Base-by-base conservation (phyloP, 1,140 invertebrate species). In the Brachionus angularis region DNA sequence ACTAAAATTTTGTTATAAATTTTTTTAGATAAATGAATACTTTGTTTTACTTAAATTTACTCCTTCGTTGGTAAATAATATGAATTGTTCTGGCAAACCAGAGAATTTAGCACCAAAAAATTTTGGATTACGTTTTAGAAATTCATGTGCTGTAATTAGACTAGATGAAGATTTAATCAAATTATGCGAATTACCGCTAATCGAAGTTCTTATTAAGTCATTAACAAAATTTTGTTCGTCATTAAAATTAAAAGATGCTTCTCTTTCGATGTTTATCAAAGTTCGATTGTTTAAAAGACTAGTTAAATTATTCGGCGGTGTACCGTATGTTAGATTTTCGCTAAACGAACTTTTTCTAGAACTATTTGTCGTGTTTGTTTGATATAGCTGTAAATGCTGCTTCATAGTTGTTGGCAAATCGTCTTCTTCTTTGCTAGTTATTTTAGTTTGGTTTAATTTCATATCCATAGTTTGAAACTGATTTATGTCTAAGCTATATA, bases 131-230 rank as follows among this genome's bases (percentile, higher is more conserved):
- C 39, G 36, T 58, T 58, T 58, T 23, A 58, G 14, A 39, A 58
- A 58, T 14, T 58, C 53, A 25, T 58, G 34, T 12, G 53, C 33
- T 10, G 36, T 18, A 29, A 58, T 58, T 12, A 34, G 3, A 12
- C 33, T 58, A 12, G 53, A 39, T 58, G 36, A 34, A 10, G 53
- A 29, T 39, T 58, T 58, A 14, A 39, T 58, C 14, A 39, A 58
- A 58, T 58, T 58, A 23, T 58, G 53, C 21, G 53, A 58, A 39
- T 58, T 58, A n/a, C n/a, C n/a, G n/a, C n/a, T n/a, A n/a, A n/a
- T n/a, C n/a, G n/a, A n/a, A 0, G 53, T 31, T 39, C 53, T 36
- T 7, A 18, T 21, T 39, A 39, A 58, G 12, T 58, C 53, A 23
- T 39, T 55, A n/a, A 27, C 21, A 34, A 55, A 55, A 34, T 33